Percentiles rank a stretch among this genome's conserved stretches.
Evolutionary conservation across 1,140 invertebrate genomes (phyloP).

Genomic region (Philaenus spumarius): DNA sequence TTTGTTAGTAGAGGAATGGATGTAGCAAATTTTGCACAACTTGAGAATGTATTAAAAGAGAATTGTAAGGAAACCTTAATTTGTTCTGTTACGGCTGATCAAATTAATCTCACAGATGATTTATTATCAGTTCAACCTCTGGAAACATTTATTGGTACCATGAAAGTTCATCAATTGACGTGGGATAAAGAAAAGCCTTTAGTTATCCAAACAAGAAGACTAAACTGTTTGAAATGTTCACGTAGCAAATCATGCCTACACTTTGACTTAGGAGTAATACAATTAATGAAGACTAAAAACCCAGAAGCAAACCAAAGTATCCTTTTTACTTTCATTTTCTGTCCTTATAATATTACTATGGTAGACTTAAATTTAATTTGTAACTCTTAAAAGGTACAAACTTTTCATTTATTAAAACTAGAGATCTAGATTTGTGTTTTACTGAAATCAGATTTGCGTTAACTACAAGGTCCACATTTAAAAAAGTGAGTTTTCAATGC

Average conservation of each 20-base stretch:
- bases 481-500: too few species aligned
- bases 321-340: too few species aligned
- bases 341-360: too few species aligned
- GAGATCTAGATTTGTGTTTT: too few species aligned
- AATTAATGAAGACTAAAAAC: too few species aligned
- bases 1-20: constrained; percentile 23
- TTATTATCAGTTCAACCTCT: not conserved
- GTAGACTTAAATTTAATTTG: too few species aligned
- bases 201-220: constrained; percentile 7
- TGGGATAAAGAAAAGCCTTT: constrained; percentile 10
- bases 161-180: constrained; percentile 13
- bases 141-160: constrained; percentile 8
- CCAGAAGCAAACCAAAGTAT: too few species aligned
- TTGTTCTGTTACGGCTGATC: constrained; percentile 7
- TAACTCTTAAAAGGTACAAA: too few species aligned
- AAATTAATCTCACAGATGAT: constrained; percentile 10
- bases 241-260: constrained; percentile 5
- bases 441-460: too few species aligned
- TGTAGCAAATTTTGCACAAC: constrained; percentile 17
- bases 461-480: too few species aligned
- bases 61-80: constrained; percentile 7
- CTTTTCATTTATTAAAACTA: too few species aligned
- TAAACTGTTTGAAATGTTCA: constrained; percentile 12
- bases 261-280: too few species aligned
- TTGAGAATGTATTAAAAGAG: constrained; percentile 9